Percentiles rank a stretch among this genome's conserved stretches.
Conservation (phyloP, 2,113 vertebrate genomes). For the Microcebus tavaratra region DNA sequence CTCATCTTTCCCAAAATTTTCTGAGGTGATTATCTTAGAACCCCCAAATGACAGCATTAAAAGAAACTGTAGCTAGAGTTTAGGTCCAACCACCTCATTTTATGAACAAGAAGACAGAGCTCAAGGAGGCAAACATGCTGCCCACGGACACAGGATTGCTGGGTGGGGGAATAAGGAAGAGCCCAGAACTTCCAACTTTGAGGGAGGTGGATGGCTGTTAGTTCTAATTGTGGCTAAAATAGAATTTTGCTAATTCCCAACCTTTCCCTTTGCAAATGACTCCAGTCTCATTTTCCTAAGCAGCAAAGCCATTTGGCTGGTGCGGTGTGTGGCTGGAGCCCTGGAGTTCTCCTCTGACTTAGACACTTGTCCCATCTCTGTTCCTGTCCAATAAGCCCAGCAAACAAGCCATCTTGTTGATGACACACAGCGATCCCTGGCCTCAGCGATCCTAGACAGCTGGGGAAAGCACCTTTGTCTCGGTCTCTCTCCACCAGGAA, state of each 20-base stretch:
- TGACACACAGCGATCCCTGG: too few relatives aligned
- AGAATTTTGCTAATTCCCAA: neutral
- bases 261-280: neutral
- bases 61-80: neutral
- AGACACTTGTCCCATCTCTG: neutral
- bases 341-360: neutral
- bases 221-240: neutral
- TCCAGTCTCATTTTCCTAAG: neutral
- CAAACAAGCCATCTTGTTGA: neutral
- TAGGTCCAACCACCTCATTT: neutral
- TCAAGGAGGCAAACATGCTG: neutral
- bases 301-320: neutral
- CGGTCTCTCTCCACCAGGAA: neutral
- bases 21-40: neutral
- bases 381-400: neutral
- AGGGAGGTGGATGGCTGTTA: neutral
- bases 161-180: neutral
- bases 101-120: neutral
- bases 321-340: neutral
- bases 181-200: neutral
- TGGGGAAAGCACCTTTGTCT: neutral
- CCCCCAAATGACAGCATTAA: neutral
- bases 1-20: neutral
- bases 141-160: neutral
- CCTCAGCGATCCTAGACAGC: neutral